A percentile compares a stretch with the other conserved stretches of the same genome.
Evolutionary conservation across 2,888 invertebrate genomes (phyloP).

Genomic region (Amiota minor): DNA sequence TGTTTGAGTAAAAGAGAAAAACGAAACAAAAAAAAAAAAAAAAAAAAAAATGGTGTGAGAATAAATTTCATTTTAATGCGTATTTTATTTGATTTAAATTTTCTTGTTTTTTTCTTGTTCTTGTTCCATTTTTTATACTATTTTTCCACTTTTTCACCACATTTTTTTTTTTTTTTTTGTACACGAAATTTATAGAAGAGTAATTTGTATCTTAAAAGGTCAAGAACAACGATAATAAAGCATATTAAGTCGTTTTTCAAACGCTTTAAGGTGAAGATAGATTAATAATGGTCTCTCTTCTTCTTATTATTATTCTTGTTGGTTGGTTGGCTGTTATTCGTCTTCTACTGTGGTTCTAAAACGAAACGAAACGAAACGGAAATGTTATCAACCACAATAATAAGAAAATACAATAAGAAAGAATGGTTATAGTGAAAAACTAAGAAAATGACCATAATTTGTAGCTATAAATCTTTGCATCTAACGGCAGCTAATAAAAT

Average conservation of each 20-base stretch:
- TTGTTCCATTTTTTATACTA: constrained; percentile 4
- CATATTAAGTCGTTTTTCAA: constrained; percentile 40
- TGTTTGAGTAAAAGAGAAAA: not conserved
- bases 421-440: constrained; percentile 31
- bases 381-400: constrained; percentile 60
- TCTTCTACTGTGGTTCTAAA: not conserved
- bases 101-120: not conserved
- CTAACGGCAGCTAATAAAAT: constrained; percentile 62
- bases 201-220: no score
- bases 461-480: constrained; percentile 65
- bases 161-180: constrained; percentile 7
- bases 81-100: constrained; percentile 27
- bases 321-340: not conserved
- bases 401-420: no score
- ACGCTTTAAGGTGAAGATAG: constrained; percentile 60
- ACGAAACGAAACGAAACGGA: constrained; percentile 51
- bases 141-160: constrained; percentile 12
- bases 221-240: constrained; percentile 7
- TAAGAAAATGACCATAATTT: constrained; percentile 59
- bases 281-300: constrained; percentile 42
- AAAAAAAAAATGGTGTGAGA: constrained; percentile 63
- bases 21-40: no score
- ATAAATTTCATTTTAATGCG: constrained; percentile 64
- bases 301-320: constrained; percentile 10
- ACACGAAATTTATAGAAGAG: no score